Evolutionary conservation across 1,140 invertebrate species (phyloP), one percentile per base, ranked within the genome.

Genomic region (Hylyphantes graminicola): DNA sequence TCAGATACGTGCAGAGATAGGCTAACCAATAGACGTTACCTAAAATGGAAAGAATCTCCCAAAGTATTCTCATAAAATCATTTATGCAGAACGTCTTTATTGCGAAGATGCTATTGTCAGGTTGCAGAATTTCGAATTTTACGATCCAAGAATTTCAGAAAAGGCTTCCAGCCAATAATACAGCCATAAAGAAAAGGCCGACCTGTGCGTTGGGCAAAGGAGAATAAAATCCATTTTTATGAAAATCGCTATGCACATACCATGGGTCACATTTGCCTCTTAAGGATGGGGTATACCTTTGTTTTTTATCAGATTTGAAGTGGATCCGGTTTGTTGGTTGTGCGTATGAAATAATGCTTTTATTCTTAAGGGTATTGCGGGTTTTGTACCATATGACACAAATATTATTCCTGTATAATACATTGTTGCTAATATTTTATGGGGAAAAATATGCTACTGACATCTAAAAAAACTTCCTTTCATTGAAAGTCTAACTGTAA

Each of bases 71-170:
- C 79, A 81, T 81, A 81, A 81, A 81, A 81, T 81, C 79, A 63
- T 81, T 81, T 81, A 81, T 81, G 79, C 79, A 81, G 79, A 81
- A 81, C 53, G 67, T 70, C 67, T 81, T 81, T 81, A 81, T 81
- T 81, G 68, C 79, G 35, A 73, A 81, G 68, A 35, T 63, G 67
- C 67, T 73, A 81, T 81, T 81, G 79, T 81, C 79, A 81, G 79
- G 67, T 81, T 81, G 79, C 73, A 73, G 79, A 81, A 81, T 81
- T 73, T 73, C 53, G 57, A 81, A 81, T 81, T 81, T 81, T 81
- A 81, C 79, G 79, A 81, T 57, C 68, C 50, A 81, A 57, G 79
- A 61, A 81, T 81, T 81, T 81, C 53, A 55, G 57, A 81, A 78
- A 51, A 17, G 53, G 79, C 50, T 81, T 70, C 68, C 50, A 81